These are phyloP conservation scores for Chunga burmeisteri DNA, from an alignment of 2,113 vertebrate genomes.

Conservation along the genomic window DNA sequence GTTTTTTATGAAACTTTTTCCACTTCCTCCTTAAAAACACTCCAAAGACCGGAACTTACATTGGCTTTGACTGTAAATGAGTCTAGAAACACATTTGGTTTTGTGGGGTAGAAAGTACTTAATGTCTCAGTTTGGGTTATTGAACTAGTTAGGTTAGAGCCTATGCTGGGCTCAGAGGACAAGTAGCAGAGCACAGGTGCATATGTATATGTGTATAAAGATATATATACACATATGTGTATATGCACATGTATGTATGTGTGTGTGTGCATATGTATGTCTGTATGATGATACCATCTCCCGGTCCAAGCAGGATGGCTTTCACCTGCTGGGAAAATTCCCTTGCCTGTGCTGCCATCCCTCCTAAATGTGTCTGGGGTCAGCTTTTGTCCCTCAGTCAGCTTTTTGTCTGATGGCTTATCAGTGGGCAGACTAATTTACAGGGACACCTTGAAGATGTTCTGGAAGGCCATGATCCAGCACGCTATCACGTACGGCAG, in stretches of 20 bases:
- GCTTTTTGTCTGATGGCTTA: background rate
- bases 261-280: background rate
- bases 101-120: background rate
- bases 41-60: background rate
- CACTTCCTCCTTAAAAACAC: background rate
- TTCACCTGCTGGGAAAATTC: background rate
- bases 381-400: background rate
- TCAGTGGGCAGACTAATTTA: background rate
- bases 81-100: background rate
- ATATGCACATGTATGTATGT: no score
- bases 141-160: background rate
- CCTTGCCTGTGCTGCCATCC: background rate
- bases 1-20: background rate
- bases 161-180: background rate
- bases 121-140: background rate
- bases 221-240: background rate
- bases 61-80: background rate
- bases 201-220: background rate
- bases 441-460: background rate
- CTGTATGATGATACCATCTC: background rate
- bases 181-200: background rate
- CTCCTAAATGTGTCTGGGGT: background rate
- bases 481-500: background rate
- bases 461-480: background rate
- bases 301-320: background rate